These are phyloP conservation scores for Anabacerthia variegaticeps DNA, from an alignment of 2,797 vertebrate genomes.

Conservation along the genomic window DNA sequence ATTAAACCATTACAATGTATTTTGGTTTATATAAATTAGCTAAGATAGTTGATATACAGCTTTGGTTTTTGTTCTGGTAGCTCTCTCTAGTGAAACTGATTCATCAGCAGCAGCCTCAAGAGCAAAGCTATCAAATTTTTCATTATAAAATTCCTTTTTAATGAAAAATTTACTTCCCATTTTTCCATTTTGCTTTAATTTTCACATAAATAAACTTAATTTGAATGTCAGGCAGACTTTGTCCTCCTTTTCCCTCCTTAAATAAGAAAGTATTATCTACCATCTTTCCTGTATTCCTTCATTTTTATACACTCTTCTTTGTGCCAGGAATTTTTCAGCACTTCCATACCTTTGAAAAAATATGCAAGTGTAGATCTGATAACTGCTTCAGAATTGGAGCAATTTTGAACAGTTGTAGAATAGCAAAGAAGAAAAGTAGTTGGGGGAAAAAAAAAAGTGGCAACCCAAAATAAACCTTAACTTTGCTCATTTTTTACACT, in stretches of 20 bases:
- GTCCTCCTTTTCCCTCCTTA: background rate
- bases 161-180: background rate
- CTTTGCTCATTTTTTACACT: background rate
- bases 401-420: background rate
- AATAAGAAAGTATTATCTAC: background rate
- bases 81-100: background rate
- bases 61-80: background rate
- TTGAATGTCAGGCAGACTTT: background rate
- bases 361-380: background rate
- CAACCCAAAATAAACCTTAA: background rate
- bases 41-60: background rate
- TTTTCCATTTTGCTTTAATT: background rate
- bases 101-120: background rate
- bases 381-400: background rate
- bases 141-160: background rate
- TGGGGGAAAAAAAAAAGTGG: rapidly evolving
- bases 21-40: background rate
- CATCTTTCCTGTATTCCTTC: background rate
- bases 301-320: background rate
- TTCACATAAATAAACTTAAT: background rate
- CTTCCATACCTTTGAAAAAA: constrained; percentile 4
- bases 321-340: background rate
- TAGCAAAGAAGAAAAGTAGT: background rate
- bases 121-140: background rate
- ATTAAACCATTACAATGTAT: background rate